A percentile compares a stretch with the other conserved stretches of the same genome.
These are phyloP conservation scores for Eueides isabella DNA, from an alignment of 1,140 invertebrate genomes.

Conservation along the genomic window DNA sequence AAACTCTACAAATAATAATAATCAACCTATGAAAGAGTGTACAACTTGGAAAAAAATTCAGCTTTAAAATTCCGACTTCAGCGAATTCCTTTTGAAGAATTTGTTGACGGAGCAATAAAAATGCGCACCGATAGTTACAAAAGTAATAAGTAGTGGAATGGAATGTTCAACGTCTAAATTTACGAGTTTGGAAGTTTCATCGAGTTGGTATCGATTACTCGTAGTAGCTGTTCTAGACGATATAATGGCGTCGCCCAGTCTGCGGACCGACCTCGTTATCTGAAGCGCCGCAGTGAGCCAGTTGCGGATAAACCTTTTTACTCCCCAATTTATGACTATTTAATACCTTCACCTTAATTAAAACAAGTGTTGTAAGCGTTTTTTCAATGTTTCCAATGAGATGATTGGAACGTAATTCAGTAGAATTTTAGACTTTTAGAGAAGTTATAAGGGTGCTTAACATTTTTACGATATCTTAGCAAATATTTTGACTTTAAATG, in stretches of 20 bases:
- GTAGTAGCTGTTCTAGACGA: constrained; percentile 42
- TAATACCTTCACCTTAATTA: constrained; percentile 40
- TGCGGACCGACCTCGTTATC: constrained; percentile 55
- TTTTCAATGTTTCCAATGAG: background rate
- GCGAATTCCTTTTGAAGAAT: constrained; percentile 28
- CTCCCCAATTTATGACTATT: constrained; percentile 39
- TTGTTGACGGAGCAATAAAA: constrained; percentile 29
- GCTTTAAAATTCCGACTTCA: background rate
- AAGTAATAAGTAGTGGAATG: constrained; percentile 34
- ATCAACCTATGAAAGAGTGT: background rate
- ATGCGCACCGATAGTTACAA: constrained; percentile 23
- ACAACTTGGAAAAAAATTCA: constrained; percentile 8
- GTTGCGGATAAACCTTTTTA: constrained; percentile 38
- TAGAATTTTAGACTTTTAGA: background rate
- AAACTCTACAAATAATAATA: background rate
- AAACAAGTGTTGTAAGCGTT: constrained; percentile 26
- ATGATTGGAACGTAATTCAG: background rate
- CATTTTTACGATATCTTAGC: too few species aligned
- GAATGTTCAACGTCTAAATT: constrained; percentile 36
- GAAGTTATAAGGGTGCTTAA: background rate
- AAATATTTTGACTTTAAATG: too few species aligned
- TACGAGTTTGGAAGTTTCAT: constrained; percentile 35
- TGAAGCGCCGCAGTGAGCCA: constrained; percentile 45
- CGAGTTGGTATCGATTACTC: constrained; percentile 42
- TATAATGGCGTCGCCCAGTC: constrained; percentile 53